A percentile compares a stretch with the other conserved stretches of the same genome.
Evolutionary conservation across 2,113 vertebrate species (phyloP).

Genomic region (Hiodon alosoides): DNA sequence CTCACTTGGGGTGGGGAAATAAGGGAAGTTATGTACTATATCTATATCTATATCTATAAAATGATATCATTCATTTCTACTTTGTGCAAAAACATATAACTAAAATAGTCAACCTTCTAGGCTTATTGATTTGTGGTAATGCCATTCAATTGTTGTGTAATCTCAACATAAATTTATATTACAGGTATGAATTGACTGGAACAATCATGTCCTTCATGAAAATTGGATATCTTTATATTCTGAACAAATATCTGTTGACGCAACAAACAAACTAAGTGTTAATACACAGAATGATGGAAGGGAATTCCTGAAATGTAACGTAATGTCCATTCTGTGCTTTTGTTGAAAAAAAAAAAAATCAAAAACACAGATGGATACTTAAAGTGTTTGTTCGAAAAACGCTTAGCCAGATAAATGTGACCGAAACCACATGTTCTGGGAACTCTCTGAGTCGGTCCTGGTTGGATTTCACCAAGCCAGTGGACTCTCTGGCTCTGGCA

Average conservation of each 20-base stretch:
- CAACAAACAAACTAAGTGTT: too few relatives aligned
- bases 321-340: too few relatives aligned
- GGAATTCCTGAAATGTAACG: too few relatives aligned
- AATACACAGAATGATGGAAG: too few relatives aligned
- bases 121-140: too few relatives aligned
- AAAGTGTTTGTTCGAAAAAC: neutral
- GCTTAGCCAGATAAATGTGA: too few relatives aligned
- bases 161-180: neutral
- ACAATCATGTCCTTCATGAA: constrained; percentile 6
- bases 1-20: constrained; percentile 20
- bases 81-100: neutral
- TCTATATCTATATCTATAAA: neutral
- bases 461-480: neutral
- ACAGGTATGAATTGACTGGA: neutral
- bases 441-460: too few relatives aligned
- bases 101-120: too few relatives aligned
- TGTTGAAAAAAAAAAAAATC: too few relatives aligned
- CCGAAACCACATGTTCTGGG: too few relatives aligned
- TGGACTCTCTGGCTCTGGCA: neutral
- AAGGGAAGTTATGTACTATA: constrained; percentile 18
- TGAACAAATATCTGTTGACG: too few relatives aligned
- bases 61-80: neutral
- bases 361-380: constrained; percentile 1
- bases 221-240: neutral
- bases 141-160: too few relatives aligned